Percentiles rank a stretch among this genome's conserved stretches.
phyloP scores from a whole-genome alignment of 2,113 vertebrate species.

The Vidua chalybeata region DNA sequence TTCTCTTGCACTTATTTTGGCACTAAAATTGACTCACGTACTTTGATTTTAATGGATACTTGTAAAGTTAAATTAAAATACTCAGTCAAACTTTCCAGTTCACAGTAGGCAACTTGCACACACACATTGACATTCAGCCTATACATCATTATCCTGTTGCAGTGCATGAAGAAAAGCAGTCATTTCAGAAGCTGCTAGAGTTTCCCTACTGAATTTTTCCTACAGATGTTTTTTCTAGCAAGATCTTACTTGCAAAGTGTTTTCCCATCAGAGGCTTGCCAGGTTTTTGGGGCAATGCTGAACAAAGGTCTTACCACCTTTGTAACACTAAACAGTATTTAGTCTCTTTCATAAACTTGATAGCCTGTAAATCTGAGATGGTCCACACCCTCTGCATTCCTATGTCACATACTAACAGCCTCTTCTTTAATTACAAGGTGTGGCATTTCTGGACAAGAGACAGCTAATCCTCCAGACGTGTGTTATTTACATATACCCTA shows the following conservation, averaged over 20 bases:
- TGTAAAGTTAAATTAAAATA: conserved; percentile 44
- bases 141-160: background rate
- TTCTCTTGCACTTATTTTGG: conserved; percentile 48
- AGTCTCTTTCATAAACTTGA: conserved; percentile 57
- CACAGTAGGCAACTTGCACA: conserved; percentile 8
- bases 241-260: conserved; percentile 69
- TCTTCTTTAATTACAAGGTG: conserved; percentile 77
- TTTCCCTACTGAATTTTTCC: conserved; percentile 50
- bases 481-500: conserved; percentile 55
- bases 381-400: conserved; percentile 64
- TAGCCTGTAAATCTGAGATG: conserved; percentile 44
- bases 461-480: conserved; percentile 30
- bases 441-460: conserved; percentile 68
- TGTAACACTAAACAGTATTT: conserved; percentile 58
- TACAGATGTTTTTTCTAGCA: conserved; percentile 54
- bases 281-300: conserved; percentile 50
- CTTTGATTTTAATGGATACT: conserved; percentile 9
- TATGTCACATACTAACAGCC: conserved; percentile 56
- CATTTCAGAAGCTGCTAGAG: conserved; percentile 5
- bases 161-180: conserved; percentile 4
- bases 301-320: conserved; percentile 65
- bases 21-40: background rate
- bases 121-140: background rate
- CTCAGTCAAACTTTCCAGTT: conserved; percentile 38
- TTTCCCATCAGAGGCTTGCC: conserved; percentile 45